Evolutionary conservation across 2,888 invertebrate genomes (phyloP).

Genomic region (Drosophila pseudotalamancana): DNA sequence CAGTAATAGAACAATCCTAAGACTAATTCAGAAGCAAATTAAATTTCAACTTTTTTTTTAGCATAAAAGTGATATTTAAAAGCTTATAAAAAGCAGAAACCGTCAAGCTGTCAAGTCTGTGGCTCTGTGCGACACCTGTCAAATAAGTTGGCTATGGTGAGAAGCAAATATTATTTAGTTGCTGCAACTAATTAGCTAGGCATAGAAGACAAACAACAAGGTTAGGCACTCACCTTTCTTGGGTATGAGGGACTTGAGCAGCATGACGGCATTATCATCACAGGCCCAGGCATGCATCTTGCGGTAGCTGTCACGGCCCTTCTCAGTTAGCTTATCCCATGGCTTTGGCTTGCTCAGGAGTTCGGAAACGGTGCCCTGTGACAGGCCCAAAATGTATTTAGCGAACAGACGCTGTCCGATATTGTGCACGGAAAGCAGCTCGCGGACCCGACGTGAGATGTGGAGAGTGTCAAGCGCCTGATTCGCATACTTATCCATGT

Average conservation of each 20-base stretch:
- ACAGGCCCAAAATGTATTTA: conserved; percentile 98
- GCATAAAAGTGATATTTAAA: too few relatives aligned
- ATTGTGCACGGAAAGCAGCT: conserved; percentile 97
- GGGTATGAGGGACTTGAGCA: conserved; percentile 98
- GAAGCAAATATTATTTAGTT: too few relatives aligned
- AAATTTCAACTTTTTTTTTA: too few relatives aligned
- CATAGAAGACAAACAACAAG: not conserved
- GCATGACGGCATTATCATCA: conserved; percentile 98
- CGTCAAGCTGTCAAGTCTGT: conserved; percentile 16
- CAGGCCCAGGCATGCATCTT: conserved; percentile 99
- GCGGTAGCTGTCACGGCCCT: conserved; percentile 99
- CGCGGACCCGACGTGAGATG: conserved; percentile 96
- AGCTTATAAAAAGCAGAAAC: conserved; percentile 14
- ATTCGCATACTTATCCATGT: conserved; percentile 97
- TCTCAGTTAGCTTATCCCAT: conserved; percentile 99
- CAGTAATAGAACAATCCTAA: too few relatives aligned
- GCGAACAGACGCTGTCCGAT: conserved; percentile 99
- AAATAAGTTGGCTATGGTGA: not conserved
- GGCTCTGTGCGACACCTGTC: conserved; percentile 8
- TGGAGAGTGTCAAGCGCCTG: conserved; percentile 97
- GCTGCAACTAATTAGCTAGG: conserved; percentile 12
- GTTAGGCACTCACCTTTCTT: conserved; percentile 94
- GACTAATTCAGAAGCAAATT: too few relatives aligned
- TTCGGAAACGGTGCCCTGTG: conserved; percentile 99
- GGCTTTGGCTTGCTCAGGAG: conserved; percentile 99